Conservation (phyloP, 1,140 invertebrate species). For the Schlechtendalia chinensis region DNA sequence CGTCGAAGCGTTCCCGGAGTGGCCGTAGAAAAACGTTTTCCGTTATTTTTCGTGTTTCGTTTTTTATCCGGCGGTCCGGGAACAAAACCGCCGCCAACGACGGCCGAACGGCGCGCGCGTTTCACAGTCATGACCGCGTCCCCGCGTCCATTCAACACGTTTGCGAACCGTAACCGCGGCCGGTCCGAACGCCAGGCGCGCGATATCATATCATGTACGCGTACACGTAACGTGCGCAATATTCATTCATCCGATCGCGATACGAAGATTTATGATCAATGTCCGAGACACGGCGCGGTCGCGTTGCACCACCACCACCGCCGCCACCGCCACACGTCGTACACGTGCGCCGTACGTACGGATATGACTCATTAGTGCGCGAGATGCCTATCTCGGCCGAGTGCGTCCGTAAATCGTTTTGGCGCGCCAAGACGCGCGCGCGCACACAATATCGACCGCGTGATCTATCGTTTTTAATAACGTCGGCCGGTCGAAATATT, state of each 20-base stretch:
- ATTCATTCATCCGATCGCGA: constrained; percentile 35
- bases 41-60: no score
- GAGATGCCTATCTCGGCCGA: constrained; percentile 27
- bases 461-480: constrained; percentile 50
- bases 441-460: constrained; percentile 37
- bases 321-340: no score
- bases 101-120: no score
- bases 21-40: no score
- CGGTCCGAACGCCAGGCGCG: neutral
- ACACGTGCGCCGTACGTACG: no score
- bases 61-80: no score
- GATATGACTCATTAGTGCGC: constrained; percentile 42
- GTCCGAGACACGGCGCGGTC: neutral
- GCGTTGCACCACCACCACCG: no score
- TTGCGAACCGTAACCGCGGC: neutral
- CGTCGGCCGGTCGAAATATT: constrained; percentile 34
- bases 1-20: no score
- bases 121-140: no score
- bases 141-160: neutral
- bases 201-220: neutral
- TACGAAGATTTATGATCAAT: constrained; percentile 39
- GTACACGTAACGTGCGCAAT: neutral
- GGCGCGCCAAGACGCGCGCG: constrained; percentile 20
- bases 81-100: no score
- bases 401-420: constrained; percentile 4